Conservation (phyloP, 2,888 invertebrate genomes). For the Orthonychiurus folsomi region DNA sequence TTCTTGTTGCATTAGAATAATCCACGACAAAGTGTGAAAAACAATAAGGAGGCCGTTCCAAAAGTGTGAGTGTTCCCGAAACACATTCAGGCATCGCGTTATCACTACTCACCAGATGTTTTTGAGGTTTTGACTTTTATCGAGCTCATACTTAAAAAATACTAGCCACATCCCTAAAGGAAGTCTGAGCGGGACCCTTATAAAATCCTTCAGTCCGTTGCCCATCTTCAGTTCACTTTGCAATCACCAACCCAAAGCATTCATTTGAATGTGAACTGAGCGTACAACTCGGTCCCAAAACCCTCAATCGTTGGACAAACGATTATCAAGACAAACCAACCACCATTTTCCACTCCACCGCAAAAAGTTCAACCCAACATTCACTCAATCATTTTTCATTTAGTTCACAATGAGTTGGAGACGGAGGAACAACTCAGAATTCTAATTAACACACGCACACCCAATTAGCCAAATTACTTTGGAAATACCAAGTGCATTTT, state of each 20-base stretch:
- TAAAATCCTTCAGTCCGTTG: conserved; percentile 26
- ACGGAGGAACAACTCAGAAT: not conserved
- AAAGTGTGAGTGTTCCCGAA: too few species aligned
- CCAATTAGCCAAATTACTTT: not conserved
- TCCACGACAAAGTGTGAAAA: too few species aligned
- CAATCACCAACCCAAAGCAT: not conserved
- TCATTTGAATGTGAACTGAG: not conserved
- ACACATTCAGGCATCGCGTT: too few species aligned
- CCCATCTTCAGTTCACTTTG: not conserved
- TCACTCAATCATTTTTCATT: not conserved
- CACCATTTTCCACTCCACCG: not conserved
- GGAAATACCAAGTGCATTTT: conserved; percentile 15
- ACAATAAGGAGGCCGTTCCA: too few species aligned
- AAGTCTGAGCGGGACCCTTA: conserved; percentile 34
- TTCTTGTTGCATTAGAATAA: too few species aligned
- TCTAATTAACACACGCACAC: too few species aligned
- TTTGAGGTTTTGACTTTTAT: conserved; percentile 35
- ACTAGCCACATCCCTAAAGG: conserved; percentile 38
- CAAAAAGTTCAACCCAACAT: not conserved
- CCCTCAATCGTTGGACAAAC: not conserved
- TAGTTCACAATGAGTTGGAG: not conserved
- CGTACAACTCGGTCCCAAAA: not conserved
- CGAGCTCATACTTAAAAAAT: conserved; percentile 21
- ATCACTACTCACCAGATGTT: conserved; percentile 37
- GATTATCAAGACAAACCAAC: not conserved